Evolutionary conservation across 2,113 vertebrate species (phyloP), one percentile per base, ranked within the genome.

Genomic region (Oryzias melastigma): DNA sequence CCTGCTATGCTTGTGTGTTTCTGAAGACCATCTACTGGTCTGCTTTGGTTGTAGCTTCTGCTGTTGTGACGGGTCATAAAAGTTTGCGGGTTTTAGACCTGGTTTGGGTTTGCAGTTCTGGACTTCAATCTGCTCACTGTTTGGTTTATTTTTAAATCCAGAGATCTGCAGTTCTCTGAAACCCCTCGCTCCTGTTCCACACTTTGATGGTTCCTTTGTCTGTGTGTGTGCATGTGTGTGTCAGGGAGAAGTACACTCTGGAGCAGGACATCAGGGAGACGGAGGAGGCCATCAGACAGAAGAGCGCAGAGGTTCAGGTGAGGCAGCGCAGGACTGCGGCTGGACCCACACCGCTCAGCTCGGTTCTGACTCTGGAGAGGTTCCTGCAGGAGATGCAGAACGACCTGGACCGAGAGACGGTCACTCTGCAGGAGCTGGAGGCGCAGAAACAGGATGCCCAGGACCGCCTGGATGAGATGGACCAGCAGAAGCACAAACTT

Each of bases 251-350:
- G 43, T 96, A 94, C 27, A 93, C 92, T 0, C 84, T 99, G 65
- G 97, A 99, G 65, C 96, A 98, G 65, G 97, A 99, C 82, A 97
- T 98, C 75, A 87, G 96, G 64, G 97, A 99, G 61, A 92, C 95
- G 25, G 97, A 99, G 71, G 96, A 96, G 62, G 91, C 96, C 22
- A 94, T 98, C 73, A 92, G 95, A 46, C 94, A 98, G 73, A 98
- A 98, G 88, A 92, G 91, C 58, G 92, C 54, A 0, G 95, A 98
- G 84, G 96, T 99, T 5, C 97, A 98, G 95, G 97, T 99, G 77
- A 86, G 88, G n/a, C 8, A 35, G 10, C 3, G 35, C 35, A 35
- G 10, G 35, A 12, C 35, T 35, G 35, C 29, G 10, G 10, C 35
- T 35, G 35, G 35, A 8, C 35, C 35, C 35, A 12, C 35, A 10